A percentile compares a stretch with the other conserved stretches of the same genome.
Evolutionary conservation across 2,113 vertebrate genomes (phyloP).

Genomic region (Opisthocomus hoazin): DNA sequence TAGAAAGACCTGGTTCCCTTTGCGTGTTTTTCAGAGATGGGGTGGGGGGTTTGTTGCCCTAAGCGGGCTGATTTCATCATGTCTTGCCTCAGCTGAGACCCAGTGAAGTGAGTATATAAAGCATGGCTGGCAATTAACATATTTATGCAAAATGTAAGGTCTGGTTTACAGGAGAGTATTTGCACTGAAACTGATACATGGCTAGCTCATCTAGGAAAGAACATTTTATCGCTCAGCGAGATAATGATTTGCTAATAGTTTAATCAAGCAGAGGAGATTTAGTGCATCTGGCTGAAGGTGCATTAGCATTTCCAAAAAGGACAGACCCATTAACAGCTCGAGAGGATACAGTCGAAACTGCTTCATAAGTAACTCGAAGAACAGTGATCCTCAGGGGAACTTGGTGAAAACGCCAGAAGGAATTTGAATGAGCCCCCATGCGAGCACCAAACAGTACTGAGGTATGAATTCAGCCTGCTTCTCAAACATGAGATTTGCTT

Average conservation of each 20-base stretch:
- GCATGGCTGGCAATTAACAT: neutral
- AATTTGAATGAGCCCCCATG: neutral
- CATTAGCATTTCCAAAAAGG: neutral
- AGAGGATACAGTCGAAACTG: neutral
- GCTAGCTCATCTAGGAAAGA: neutral
- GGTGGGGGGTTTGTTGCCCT: neutral
- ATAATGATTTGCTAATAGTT: conserved; percentile 47
- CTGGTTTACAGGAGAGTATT: neutral
- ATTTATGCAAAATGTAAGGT: neutral
- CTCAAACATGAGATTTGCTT: neutral
- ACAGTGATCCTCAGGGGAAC: neutral
- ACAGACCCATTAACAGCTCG: conserved; percentile 30
- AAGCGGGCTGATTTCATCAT: neutral
- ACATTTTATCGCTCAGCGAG: neutral
- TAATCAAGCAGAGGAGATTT: conserved; percentile 30
- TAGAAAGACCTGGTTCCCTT: neutral
- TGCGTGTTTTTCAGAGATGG: fast-evolving
- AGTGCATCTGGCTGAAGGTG: conserved; percentile 14
- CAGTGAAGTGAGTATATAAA: neutral
- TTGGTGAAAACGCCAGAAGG: neutral
- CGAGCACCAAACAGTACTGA: neutral
- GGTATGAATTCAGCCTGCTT: neutral
- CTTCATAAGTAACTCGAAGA: neutral
- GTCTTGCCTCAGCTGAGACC: neutral
- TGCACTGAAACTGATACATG: neutral